These are phyloP conservation scores for Agrochola litura DNA, from an alignment of 2,888 invertebrate genomes.

Conservation along the genomic window DNA sequence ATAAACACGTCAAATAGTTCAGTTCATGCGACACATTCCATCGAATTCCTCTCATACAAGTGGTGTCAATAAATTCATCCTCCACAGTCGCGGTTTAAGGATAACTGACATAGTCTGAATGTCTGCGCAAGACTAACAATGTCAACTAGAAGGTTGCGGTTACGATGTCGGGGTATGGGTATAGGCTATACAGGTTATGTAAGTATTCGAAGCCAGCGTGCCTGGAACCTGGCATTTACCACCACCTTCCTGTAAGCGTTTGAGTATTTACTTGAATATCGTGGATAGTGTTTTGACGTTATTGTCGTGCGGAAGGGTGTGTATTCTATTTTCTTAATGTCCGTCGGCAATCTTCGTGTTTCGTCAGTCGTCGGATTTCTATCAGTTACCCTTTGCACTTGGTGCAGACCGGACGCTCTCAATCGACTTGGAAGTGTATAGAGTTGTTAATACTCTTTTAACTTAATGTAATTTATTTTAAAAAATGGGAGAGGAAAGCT, in stretches of 20 bases:
- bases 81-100: conserved; percentile 76
- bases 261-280: conserved; percentile 41
- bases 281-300: conserved; percentile 25
- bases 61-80: conserved; percentile 81
- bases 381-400: too few species aligned
- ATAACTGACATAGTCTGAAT: conserved; percentile 83
- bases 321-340: neutral
- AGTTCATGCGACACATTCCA: conserved; percentile 52
- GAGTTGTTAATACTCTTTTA: too few species aligned
- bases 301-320: neutral
- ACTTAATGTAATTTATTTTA: too few species aligned
- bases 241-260: conserved; percentile 59
- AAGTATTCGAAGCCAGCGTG: conserved; percentile 77
- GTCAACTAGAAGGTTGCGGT: conserved; percentile 78
- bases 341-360: too few species aligned
- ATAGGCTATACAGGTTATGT: conserved; percentile 75
- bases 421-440: too few species aligned
- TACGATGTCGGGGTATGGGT: conserved; percentile 62
- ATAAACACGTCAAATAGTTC: conserved; percentile 56
- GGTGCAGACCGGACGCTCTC: too few species aligned
- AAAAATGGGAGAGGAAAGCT: too few species aligned
- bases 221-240: conserved; percentile 65
- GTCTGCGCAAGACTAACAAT: conserved; percentile 78
- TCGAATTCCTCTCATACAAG: conserved; percentile 71
- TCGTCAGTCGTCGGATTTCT: too few species aligned